These are phyloP conservation scores for Stratiomys singularior DNA, from an alignment of 2,888 invertebrate species.

Conservation along the genomic window DNA sequence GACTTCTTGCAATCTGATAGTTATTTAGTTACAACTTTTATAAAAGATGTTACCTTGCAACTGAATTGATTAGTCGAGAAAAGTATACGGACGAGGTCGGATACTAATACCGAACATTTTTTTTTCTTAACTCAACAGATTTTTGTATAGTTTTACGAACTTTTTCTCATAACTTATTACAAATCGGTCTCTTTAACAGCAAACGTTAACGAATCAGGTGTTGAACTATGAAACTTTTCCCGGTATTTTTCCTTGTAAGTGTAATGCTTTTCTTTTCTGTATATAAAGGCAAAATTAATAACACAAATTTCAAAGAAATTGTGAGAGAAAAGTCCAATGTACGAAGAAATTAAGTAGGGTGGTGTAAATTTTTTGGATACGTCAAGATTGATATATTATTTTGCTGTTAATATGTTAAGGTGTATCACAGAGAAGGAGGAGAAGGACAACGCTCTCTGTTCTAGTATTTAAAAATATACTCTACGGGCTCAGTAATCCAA, in stretches of 20 bases:
- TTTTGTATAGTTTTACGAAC: no score
- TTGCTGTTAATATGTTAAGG: no score
- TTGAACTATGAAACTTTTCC: slow-evolving; percentile 9
- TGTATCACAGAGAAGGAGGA: no score
- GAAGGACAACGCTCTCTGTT: no score
- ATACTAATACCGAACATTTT: background rate
- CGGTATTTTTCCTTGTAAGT: slow-evolving; percentile 36
- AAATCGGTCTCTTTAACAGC: background rate
- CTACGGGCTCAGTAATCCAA: no score
- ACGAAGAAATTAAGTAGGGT: no score
- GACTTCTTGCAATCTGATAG: slow-evolving; percentile 1
- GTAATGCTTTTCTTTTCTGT: background rate
- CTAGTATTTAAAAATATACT: no score
- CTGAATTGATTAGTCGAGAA: slow-evolving; percentile 47
- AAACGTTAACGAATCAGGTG: background rate
- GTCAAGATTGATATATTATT: no score
- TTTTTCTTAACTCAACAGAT: background rate
- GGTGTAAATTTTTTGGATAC: no score
- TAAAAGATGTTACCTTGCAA: slow-evolving; percentile 48
- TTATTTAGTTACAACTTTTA: slow-evolving; percentile 43
- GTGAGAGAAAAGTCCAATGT: no score
- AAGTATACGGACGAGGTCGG: slow-evolving; percentile 34
- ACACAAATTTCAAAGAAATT: no score
- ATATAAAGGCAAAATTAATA: no score
- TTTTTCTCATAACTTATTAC: background rate